A percentile compares a stretch with the other conserved stretches of the same genome.
Evolutionary conservation across 2,797 vertebrate genomes (phyloP).

Genomic region (Rhinichthys osculus): DNA sequence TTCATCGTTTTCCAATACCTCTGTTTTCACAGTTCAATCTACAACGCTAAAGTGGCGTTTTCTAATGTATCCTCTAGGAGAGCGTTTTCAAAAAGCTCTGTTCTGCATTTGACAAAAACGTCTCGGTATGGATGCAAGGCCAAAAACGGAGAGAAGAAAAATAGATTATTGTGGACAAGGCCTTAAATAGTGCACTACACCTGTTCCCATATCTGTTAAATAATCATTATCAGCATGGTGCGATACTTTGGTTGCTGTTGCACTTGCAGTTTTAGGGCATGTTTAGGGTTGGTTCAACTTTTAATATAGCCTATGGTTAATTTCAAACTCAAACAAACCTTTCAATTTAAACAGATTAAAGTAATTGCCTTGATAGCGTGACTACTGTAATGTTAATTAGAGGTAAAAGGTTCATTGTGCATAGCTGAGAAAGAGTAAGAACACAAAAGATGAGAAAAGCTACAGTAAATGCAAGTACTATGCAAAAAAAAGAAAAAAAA

Average conservation of each 20-base stretch:
- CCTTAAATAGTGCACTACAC: background rate
- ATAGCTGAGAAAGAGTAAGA: conserved; percentile 20
- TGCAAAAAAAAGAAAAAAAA: conserved; percentile 14
- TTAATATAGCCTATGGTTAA: background rate
- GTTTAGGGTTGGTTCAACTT: background rate
- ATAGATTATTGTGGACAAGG: background rate
- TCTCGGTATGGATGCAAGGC: background rate
- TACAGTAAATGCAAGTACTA: conserved; percentile 46
- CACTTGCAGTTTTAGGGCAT: background rate
- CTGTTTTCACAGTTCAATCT: background rate
- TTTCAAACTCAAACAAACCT: background rate
- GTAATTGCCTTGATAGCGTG: background rate
- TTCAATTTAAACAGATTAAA: conserved; percentile 24
- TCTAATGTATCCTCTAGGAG: background rate
- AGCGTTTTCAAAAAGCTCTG: background rate
- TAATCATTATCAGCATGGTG: background rate
- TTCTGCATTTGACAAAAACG: background rate
- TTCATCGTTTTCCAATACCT: background rate
- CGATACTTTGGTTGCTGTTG: background rate
- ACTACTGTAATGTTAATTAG: background rate
- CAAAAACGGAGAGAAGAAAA: background rate
- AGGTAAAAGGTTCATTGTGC: conserved; percentile 1
- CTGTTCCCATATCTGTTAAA: background rate
- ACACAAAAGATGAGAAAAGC: conserved; percentile 58
- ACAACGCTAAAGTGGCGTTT: accelerated